Evolutionary conservation across 2,113 vertebrate species (phyloP).

Genomic region (Heliornis fulica): DNA sequence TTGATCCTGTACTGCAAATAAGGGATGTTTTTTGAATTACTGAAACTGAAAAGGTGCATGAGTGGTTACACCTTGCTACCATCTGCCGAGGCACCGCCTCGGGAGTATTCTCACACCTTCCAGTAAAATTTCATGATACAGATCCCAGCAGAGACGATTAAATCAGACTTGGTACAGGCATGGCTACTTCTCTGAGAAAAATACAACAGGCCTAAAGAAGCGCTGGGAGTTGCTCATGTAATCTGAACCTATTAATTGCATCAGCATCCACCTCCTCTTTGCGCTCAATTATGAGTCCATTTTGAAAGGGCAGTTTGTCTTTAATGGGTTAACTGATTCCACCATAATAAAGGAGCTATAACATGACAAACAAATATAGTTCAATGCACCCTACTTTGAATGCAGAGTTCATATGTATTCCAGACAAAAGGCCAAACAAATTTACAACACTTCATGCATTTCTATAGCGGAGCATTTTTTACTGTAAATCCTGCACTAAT

Average conservation of each 20-base stretch:
- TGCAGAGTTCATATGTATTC: conserved; percentile 75
- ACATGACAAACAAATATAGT: conserved; percentile 58
- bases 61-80: conserved; percentile 27
- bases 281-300: conserved; percentile 19
- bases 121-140: conserved; percentile 43
- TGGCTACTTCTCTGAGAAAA: conserved; percentile 38
- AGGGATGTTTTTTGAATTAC: not conserved
- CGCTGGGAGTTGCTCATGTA: not conserved
- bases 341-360: conserved; percentile 55
- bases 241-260: conserved; percentile 60
- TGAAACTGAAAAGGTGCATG: not conserved
- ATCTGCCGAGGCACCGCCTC: not conserved
- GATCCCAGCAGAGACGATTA: conserved; percentile 47
- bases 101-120: conserved; percentile 28
- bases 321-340: conserved; percentile 71
- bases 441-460: conserved; percentile 89
- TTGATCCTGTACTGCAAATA: conserved; percentile 17
- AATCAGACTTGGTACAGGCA: conserved; percentile 17
- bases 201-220: conserved; percentile 24
- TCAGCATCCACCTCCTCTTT: not conserved
- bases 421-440: conserved; percentile 92
- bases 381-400: conserved; percentile 72
- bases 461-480: conserved; percentile 82
- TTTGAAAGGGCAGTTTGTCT: conserved; percentile 39
- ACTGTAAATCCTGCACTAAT: conserved; percentile 92